These are phyloP conservation scores for Kryphioiulus occultus DNA, from an alignment of 2,888 invertebrate genomes.

Conservation along the genomic window DNA sequence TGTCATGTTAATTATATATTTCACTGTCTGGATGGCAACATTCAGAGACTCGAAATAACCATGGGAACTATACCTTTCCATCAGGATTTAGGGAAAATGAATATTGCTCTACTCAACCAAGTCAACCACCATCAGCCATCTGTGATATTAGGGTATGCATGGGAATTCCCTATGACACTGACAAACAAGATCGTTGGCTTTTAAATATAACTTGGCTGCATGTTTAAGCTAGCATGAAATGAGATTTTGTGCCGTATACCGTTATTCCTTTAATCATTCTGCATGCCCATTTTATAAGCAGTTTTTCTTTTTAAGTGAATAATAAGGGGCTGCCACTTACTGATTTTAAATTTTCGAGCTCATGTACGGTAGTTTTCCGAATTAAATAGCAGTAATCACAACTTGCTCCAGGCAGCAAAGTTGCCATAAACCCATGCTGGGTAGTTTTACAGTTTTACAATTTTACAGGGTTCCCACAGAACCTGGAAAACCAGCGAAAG, in stretches of 20 bases:
- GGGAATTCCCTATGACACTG: not conserved
- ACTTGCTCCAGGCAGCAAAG: not conserved
- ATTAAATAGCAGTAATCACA: not conserved
- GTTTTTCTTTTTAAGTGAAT: not conserved
- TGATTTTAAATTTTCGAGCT: not conserved
- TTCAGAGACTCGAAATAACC: not conserved
- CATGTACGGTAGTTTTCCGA: not conserved
- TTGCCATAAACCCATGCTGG: not conserved
- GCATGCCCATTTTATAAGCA: not conserved
- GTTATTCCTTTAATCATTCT: not conserved
- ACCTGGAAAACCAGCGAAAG: no score
- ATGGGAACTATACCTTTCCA: not conserved
- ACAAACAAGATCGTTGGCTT: not conserved
- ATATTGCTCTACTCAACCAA: not conserved
- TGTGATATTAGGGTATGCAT: not conserved
- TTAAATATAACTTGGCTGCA: not conserved
- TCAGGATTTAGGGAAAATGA: not conserved
- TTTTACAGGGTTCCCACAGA: no score
- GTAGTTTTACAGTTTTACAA: no score
- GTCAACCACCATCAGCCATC: not conserved
- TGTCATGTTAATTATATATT: not conserved
- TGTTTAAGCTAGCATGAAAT: not conserved
- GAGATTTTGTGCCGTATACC: not conserved
- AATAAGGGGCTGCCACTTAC: conserved; percentile 1
- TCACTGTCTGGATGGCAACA: not conserved